Evolutionary conservation across 2,113 vertebrate genomes (phyloP).

Genomic region (Galeopterus variegatus): DNA sequence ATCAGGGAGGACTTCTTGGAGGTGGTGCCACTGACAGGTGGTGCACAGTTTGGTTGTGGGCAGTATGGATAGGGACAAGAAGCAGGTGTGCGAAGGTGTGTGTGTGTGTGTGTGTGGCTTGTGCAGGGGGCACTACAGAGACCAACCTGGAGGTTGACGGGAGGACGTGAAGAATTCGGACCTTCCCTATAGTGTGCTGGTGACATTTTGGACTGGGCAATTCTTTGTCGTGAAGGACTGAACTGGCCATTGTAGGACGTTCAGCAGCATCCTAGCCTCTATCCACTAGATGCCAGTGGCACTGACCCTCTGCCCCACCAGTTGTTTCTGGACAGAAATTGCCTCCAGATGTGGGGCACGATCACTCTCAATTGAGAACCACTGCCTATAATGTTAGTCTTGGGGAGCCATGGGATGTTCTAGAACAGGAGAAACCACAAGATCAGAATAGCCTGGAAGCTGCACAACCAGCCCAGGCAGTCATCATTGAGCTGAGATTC

Average conservation of each 20-base stretch:
- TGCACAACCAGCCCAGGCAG: rapidly evolving
- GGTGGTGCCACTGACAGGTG: neutral
- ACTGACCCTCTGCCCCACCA: rapidly evolving
- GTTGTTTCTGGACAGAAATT: neutral
- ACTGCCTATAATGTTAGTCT: neutral
- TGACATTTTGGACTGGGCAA: neutral
- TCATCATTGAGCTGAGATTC: neutral
- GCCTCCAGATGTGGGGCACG: neutral
- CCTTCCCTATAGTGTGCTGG: rapidly evolving
- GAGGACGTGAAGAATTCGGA: neutral
- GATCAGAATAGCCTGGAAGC: neutral
- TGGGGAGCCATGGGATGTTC: neutral
- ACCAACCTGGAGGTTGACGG: neutral
- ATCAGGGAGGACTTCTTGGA: neutral
- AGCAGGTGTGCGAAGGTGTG: neutral
- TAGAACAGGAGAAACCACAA: neutral
- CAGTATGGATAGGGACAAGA: neutral
- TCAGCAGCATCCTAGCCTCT: neutral
- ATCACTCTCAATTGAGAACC: neutral
- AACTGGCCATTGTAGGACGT: neutral
- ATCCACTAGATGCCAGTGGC: neutral
- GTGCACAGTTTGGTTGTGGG: neutral
- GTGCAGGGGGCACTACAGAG: neutral
- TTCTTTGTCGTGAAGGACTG: neutral
- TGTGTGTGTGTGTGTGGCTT: neutral